Conservation (phyloP, 2,888 invertebrate species). For the Eudemis profundana region DNA sequence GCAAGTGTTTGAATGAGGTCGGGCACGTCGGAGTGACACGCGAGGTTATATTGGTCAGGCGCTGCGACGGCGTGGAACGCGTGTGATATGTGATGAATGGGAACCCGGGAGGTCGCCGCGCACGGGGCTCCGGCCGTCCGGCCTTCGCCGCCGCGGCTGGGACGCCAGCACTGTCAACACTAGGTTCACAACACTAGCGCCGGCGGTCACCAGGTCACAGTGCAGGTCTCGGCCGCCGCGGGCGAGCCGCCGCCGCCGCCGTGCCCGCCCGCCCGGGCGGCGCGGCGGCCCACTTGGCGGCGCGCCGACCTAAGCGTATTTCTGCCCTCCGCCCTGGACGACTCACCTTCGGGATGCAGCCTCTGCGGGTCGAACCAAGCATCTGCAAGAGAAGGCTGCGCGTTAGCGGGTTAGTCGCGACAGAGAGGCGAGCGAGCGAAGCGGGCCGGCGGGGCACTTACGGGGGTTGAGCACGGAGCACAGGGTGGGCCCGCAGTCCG, state of each 20-base stretch:
- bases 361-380: slow-evolving; percentile 97
- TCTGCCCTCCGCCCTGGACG: slow-evolving; percentile 55
- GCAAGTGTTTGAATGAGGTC: slow-evolving; percentile 44
- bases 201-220: slow-evolving; percentile 55
- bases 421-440: slow-evolving; percentile 71
- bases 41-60: slow-evolving; percentile 42
- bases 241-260: slow-evolving; percentile 44
- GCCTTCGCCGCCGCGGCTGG: neutral
- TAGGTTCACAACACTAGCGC: slow-evolving; percentile 55
- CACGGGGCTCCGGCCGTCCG: neutral
- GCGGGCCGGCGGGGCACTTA: slow-evolving; percentile 70
- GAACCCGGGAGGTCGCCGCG: neutral
- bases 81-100: slow-evolving; percentile 35
- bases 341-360: slow-evolving; percentile 96
- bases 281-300: slow-evolving; percentile 62
- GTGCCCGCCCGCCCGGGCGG: slow-evolving; percentile 49
- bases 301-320: slow-evolving; percentile 66
- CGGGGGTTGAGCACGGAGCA: slow-evolving; percentile 81
- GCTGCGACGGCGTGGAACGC: slow-evolving; percentile 27
- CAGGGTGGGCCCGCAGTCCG: slow-evolving; percentile 78
- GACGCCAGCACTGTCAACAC: slow-evolving; percentile 53
- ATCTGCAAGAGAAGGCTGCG: slow-evolving; percentile 91
- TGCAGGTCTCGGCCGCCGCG: slow-evolving; percentile 44
- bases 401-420: slow-evolving; percentile 85
- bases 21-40: slow-evolving; percentile 40